A percentile compares a stretch with the other conserved stretches of the same genome.
phyloP scores from a whole-genome alignment of 1,140 invertebrate genomes.

The Cecropterus lyciades region DNA sequence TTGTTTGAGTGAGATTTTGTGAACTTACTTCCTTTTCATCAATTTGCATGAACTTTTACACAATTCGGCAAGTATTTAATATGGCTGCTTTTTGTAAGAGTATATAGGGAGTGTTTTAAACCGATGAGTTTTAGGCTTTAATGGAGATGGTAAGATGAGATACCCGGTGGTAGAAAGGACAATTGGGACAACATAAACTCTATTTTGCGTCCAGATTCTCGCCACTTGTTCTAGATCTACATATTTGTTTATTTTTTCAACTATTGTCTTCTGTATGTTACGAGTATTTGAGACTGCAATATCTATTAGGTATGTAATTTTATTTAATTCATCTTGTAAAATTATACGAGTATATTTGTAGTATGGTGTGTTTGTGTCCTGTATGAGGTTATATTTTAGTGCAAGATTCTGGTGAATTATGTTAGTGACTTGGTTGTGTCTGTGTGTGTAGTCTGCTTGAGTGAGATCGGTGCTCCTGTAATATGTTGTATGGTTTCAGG shows the following conservation, averaged over 20 bases:
- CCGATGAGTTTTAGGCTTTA: no score
- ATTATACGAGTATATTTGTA: neutral
- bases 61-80: neutral
- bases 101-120: neutral
- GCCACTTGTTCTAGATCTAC: neutral
- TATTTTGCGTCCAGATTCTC: neutral
- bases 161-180: no score
- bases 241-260: conserved; percentile 1
- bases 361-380: no score
- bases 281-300: neutral
- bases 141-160: neutral
- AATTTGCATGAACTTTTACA: neutral
- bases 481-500: no score
- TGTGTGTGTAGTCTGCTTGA: no score
- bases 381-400: no score
- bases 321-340: neutral
- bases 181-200: neutral
- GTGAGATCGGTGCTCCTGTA: no score
- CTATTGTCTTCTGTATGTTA: neutral
- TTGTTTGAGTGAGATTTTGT: neutral
- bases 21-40: neutral
- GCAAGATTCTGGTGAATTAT: no score
- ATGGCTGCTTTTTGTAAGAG: neutral
- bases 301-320: neutral
- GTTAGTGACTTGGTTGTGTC: no score